Percentiles rank a stretch among this genome's conserved stretches.
These are phyloP conservation scores for Ptychoptera albimana DNA, from an alignment of 2,888 invertebrate genomes.

Conservation along the genomic window DNA sequence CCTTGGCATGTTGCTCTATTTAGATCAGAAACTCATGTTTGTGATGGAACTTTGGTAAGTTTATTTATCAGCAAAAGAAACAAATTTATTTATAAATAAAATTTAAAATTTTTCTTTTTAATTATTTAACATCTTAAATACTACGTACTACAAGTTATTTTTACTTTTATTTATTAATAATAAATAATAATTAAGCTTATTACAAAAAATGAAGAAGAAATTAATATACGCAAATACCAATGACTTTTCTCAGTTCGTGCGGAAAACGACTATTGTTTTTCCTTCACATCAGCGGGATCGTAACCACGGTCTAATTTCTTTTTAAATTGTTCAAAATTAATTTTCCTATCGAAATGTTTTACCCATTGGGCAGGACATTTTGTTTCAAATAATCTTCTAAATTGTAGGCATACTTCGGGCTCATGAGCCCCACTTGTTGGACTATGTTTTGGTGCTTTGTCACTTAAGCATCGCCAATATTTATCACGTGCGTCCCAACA, in stretches of 20 bases:
- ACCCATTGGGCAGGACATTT: constrained; percentile 79
- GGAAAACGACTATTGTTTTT: no score
- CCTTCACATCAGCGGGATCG: constrained; percentile 38
- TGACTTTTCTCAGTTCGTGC: no score
- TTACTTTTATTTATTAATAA: no score
- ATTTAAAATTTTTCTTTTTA: no score
- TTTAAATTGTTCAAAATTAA: constrained; percentile 76
- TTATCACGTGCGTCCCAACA: constrained; percentile 79
- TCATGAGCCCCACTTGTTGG: constrained; percentile 34
- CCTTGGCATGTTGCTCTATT: constrained; percentile 82
- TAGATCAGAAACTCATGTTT: constrained; percentile 71
- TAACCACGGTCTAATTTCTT: constrained; percentile 74
- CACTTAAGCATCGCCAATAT: constrained; percentile 82
- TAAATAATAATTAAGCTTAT: no score
- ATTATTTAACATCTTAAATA: no score
- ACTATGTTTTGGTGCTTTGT: constrained; percentile 34
- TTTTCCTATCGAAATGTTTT: constrained; percentile 83
- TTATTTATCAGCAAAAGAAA: neutral
- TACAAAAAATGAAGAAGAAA: no score
- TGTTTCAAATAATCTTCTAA: constrained; percentile 58
- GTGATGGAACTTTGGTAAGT: constrained; percentile 65
- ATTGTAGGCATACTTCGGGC: constrained; percentile 43
- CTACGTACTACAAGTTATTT: no score
- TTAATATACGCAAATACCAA: neutral
- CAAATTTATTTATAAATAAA: no score